These are phyloP conservation scores for Valencia hispanica DNA, from an alignment of 2,797 vertebrate species.

Conservation along the genomic window DNA sequence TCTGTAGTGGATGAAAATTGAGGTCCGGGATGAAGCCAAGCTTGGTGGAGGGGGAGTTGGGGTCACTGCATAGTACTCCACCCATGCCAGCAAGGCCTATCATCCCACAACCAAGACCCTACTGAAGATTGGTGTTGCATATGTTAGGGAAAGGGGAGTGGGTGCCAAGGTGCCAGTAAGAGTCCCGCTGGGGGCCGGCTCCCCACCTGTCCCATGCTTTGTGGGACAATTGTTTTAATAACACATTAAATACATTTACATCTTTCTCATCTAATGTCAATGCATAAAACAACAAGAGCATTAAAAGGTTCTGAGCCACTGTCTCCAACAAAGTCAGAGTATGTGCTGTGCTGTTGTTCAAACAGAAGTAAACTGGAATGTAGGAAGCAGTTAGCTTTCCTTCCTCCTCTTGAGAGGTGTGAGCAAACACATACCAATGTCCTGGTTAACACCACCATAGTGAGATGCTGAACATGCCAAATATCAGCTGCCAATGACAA, in stretches of 20 bases:
- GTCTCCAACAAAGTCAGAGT: not conserved
- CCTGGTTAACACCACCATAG: slow-evolving; percentile 34
- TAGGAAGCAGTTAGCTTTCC: not conserved
- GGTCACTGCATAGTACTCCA: too few relatives aligned
- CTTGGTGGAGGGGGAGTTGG: too few relatives aligned
- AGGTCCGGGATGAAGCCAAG: too few relatives aligned
- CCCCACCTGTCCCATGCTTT: not conserved
- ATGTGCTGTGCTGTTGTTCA: not conserved
- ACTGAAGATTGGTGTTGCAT: not conserved
- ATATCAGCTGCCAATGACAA: slow-evolving; percentile 45
- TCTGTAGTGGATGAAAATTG: too few relatives aligned
- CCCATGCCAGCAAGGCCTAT: too few relatives aligned
- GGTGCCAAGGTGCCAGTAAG: not conserved
- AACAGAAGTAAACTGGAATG: not conserved
- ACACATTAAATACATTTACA: not conserved
- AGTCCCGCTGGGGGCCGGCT: not conserved
- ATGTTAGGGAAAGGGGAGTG: not conserved
- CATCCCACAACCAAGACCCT: too few relatives aligned
- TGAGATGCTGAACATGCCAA: slow-evolving; percentile 40
- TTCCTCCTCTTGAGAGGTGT: slow-evolving; percentile 3
- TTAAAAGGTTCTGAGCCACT: not conserved
- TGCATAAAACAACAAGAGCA: not conserved
- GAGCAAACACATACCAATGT: slow-evolving; percentile 29
- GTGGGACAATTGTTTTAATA: not conserved
- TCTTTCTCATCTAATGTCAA: not conserved